Conservation (phyloP, 2,888 invertebrate genomes). For the Serrognathus titanus region DNA sequence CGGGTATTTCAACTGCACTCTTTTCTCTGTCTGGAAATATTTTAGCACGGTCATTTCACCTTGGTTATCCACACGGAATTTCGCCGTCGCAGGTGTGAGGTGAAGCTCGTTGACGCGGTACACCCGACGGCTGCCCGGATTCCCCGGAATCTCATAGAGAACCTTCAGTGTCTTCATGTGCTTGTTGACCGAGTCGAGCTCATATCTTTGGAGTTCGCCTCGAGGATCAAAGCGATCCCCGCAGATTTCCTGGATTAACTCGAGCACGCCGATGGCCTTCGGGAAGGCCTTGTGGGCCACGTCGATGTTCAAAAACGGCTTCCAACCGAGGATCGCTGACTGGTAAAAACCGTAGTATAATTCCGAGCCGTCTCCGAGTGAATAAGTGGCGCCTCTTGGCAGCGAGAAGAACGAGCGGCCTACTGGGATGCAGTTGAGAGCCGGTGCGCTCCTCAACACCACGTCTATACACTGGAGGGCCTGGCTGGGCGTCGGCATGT, state of each 20-base stretch:
- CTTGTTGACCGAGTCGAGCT: conserved; percentile 18
- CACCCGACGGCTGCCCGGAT: conserved; percentile 45
- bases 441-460: conserved; percentile 67
- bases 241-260: conserved; percentile 41
- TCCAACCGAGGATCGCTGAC: conserved; percentile 85
- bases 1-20: conserved; percentile 54
- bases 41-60: conserved; percentile 47
- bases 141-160: conserved; percentile 49
- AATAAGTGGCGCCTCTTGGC: conserved; percentile 43
- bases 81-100: conserved; percentile 38
- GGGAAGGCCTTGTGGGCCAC: conserved; percentile 81
- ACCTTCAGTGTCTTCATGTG: conserved; percentile 32
- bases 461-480: conserved; percentile 81
- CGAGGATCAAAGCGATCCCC: not conserved
- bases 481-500: conserved; percentile 52
- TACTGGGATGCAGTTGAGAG: conserved; percentile 53
- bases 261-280: conserved; percentile 50
- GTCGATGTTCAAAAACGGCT: conserved; percentile 87
- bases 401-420: conserved; percentile 77
- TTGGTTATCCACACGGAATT: conserved; percentile 42
- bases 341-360: conserved; percentile 94
- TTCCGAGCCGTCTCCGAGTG: conserved; percentile 78
- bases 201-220: not conserved
- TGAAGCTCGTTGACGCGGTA: conserved; percentile 50
- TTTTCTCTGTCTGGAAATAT: conserved; percentile 49